Conservation (phyloP, 2,888 invertebrate species). For the Cosmia pyralina region DNA sequence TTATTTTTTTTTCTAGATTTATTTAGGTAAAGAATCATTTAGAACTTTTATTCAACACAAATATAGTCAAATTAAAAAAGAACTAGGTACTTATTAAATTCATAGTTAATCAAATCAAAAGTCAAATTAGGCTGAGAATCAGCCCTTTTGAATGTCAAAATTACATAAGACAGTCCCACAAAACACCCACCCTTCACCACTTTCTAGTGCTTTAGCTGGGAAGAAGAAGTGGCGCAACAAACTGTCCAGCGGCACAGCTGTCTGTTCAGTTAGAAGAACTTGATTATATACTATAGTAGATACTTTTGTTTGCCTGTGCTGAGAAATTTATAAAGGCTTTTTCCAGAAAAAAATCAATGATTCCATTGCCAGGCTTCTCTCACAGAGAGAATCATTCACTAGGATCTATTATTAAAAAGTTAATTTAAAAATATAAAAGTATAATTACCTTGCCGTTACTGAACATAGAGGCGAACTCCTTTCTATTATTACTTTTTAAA, state of each 20-base stretch:
- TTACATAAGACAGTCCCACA: neutral
- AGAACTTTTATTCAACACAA: neutral
- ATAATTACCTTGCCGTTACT: slow-evolving; percentile 29
- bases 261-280: neutral
- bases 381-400: neutral
- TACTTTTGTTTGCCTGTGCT: neutral
- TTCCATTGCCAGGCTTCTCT: neutral
- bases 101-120: neutral
- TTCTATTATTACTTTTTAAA: slow-evolving; percentile 36
- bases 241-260: neutral
- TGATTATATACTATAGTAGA: neutral
- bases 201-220: neutral
- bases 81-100: too few relatives aligned
- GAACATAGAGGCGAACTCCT: slow-evolving; percentile 40
- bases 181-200: neutral
- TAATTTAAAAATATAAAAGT: neutral
- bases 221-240: neutral
- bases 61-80: neutral
- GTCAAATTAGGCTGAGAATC: neutral
- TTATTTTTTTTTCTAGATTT: neutral
- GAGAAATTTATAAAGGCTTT: neutral
- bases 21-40: neutral
- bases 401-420: neutral
- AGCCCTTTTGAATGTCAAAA: neutral
- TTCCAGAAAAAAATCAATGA: neutral